Percentiles rank a stretch among this genome's conserved stretches.
phyloP scores from a whole-genome alignment of 2,797 vertebrate genomes.

The Antennarius maculatus region DNA sequence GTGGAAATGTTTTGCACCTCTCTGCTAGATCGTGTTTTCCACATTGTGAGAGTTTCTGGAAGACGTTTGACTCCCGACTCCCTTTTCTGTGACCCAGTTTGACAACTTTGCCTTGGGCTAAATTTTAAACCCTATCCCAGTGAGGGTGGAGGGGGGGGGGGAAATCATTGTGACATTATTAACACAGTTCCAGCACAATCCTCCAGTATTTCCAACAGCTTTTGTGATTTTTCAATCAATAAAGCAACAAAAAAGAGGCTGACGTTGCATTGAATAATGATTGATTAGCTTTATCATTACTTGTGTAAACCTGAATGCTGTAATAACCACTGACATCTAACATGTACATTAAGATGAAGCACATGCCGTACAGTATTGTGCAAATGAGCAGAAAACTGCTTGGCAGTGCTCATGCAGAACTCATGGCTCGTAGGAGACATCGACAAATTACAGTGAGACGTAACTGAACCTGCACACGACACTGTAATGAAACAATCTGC shows the following conservation, averaged over 20 bases:
- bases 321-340: constrained; percentile 13
- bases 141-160: neutral
- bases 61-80: constrained; percentile 52
- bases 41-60: constrained; percentile 36
- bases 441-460: constrained; percentile 12
- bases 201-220: constrained; percentile 5
- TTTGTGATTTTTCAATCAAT: constrained; percentile 25
- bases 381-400: constrained; percentile 26
- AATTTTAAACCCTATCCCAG: constrained; percentile 54
- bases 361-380: constrained; percentile 13
- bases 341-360: constrained; percentile 18
- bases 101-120: constrained; percentile 64
- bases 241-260: constrained; percentile 2
- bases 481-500: neutral
- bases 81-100: constrained; percentile 73
- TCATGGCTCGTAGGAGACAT: constrained; percentile 17
- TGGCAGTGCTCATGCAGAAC: constrained; percentile 5
- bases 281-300: constrained; percentile 22
- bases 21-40: constrained; percentile 54
- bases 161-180: constrained; percentile 51
- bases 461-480: constrained; percentile 23
- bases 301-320: constrained; percentile 27
- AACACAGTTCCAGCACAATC: constrained; percentile 43
- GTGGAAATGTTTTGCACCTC: constrained; percentile 24
- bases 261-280: constrained; percentile 23